Percentiles rank a stretch among this genome's conserved stretches.
These are phyloP conservation scores for Platichthys stellatus DNA, from an alignment of 2,113 vertebrate genomes.

Conservation along the genomic window DNA sequence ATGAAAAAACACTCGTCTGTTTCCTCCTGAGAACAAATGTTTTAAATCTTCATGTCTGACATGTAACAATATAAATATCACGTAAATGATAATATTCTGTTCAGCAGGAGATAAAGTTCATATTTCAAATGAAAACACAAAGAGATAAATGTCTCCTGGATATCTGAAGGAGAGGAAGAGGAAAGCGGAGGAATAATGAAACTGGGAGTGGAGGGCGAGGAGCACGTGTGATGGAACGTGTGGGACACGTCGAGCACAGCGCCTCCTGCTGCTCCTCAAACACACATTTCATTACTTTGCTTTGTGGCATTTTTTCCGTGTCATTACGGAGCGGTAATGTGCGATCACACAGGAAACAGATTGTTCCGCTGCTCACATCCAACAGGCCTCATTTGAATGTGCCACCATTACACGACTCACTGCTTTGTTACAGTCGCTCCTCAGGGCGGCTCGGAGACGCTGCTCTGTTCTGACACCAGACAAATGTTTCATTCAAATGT, in stretches of 20 bases:
- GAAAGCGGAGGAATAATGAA: background rate
- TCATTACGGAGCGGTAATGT: slow-evolving; percentile 71
- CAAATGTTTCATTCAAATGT: slow-evolving; percentile 99
- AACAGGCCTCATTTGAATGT: slow-evolving; percentile 80
- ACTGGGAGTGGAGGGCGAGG: background rate
- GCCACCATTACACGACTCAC: slow-evolving; percentile 66
- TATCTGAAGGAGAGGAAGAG: background rate
- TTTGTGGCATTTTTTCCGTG: background rate
- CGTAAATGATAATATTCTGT: too few species aligned
- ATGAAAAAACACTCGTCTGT: too few species aligned
- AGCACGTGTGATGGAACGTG: background rate
- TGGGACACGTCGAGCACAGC: background rate
- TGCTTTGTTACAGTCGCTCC: slow-evolving; percentile 77
- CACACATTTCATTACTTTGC: slow-evolving; percentile 29
- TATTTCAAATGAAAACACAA: too few species aligned
- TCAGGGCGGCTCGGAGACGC: slow-evolving; percentile 81
- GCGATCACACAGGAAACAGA: slow-evolving; percentile 72
- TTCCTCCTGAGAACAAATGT: too few species aligned
- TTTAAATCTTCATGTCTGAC: background rate
- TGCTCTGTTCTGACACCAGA: slow-evolving; percentile 94
- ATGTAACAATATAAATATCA: background rate
- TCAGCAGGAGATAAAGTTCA: too few species aligned
- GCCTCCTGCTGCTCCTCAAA: background rate
- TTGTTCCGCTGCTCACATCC: slow-evolving; percentile 73
- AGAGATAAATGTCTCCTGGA: too few species aligned